Percentiles rank a stretch among this genome's conserved stretches.
phyloP scores from a whole-genome alignment of 92 coral and sea anemone genomes.

The Zoanthus sansibaricus region DNA sequence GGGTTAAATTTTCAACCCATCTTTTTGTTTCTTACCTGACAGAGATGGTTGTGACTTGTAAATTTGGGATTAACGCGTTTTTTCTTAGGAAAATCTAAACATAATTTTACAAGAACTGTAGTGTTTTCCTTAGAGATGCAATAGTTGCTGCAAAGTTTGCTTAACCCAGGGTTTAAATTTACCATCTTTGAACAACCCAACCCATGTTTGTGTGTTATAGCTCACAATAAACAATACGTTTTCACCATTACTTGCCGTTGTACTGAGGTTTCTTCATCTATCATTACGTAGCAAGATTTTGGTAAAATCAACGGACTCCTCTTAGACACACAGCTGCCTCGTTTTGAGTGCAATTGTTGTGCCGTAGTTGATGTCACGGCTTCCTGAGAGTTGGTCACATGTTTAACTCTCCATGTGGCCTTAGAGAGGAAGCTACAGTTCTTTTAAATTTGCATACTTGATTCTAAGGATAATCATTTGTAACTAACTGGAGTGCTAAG shows the following conservation, averaged over 20 bases:
- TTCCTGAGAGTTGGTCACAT: constrained; percentile 74
- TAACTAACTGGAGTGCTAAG: too few relatives aligned
- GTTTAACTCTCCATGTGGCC: constrained; percentile 39
- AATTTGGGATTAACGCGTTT: too few relatives aligned
- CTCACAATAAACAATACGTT: too few relatives aligned
- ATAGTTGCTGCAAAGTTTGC: too few relatives aligned
- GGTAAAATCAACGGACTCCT: constrained; percentile 50
- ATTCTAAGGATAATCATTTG: background rate
- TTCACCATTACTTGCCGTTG: background rate
- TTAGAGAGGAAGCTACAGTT: constrained; percentile 56
- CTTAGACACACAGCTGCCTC: constrained; percentile 37
- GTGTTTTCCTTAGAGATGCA: too few relatives aligned
- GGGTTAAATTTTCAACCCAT: too few relatives aligned
- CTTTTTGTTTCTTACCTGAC: too few relatives aligned
- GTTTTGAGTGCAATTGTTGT: constrained; percentile 52
- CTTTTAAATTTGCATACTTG: background rate
- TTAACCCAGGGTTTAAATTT: too few relatives aligned
- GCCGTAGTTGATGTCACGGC: constrained; percentile 15
- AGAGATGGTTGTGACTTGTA: too few relatives aligned
- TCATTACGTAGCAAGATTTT: constrained; percentile 41
- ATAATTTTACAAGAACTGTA: too few relatives aligned
- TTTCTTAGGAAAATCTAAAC: background rate
- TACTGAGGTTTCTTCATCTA: constrained; percentile 43
- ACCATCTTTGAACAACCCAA: too few relatives aligned
- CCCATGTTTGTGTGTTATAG: too few relatives aligned